Evolutionary conservation across 2,113 vertebrate species (phyloP), one percentile per base, ranked within the genome.

Genomic region (Caranx melampygus): DNA sequence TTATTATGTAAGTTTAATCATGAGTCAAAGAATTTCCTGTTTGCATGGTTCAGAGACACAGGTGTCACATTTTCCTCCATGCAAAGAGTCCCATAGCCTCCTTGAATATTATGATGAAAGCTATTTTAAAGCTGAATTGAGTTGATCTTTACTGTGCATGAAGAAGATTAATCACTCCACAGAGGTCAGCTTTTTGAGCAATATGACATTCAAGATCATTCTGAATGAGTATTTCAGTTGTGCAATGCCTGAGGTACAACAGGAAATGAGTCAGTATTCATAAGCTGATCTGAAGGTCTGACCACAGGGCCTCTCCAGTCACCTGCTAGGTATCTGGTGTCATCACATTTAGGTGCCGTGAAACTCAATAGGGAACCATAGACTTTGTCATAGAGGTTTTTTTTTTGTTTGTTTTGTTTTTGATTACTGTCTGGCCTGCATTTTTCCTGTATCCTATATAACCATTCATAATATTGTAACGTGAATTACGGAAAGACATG

Each of bases 21-120:
- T 21, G 59, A 68, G 37, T 69, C 68, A 69, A 26, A 31, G 58
- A 76, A 66, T 79, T 70, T 26, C 51, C 65, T 72, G 42, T 70
- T 8, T 3, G 34, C 34, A 72, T 21, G 18, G 37, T 80, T 76
- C 54, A 65, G 31, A 71, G 35, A 62, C 11, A 44, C 18, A 63
- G 20, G 45, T 70, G 16, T 8, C 40, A 35, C 33, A 54, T 77
- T 64, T 69, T 59, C 52, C 63, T 59, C 49, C 55, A 68, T 78
- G 18, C 74, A 84, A 61, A 66, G 26, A 54, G 54, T 18, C n/a
- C 44, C 21, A n/a, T 44, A 64, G 21, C 31, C 33, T 35, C 12
- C 6, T 74, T 20, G 74, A 74, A 71, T 71, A 84, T 63, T 62
- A 57, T 67, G 6, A 13, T 42, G 21, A 16, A 4, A 74, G 34